Evolutionary conservation across 2,113 vertebrate genomes (phyloP).

Genomic region (Psettodes erumei): DNA sequence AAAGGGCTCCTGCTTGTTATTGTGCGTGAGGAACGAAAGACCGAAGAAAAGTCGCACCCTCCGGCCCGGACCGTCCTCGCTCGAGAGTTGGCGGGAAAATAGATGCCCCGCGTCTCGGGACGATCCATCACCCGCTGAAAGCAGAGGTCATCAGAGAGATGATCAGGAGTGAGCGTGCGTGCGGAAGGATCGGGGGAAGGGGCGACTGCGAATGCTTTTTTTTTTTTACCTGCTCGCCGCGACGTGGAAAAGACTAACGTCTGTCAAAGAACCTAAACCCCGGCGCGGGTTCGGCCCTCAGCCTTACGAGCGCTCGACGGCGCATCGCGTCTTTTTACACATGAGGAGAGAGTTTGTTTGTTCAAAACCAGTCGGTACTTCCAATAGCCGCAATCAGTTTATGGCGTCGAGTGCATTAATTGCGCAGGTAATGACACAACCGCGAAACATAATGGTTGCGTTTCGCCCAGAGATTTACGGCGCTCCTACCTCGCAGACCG

Average conservation of each 20-base stretch:
- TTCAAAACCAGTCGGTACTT: conserved; percentile 13
- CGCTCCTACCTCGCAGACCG: too few relatives aligned
- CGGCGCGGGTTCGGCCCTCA: conserved; percentile 3
- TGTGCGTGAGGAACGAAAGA: not conserved
- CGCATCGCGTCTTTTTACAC: conserved; percentile 40
- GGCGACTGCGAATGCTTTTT: conserved; percentile 17
- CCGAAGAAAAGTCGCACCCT: conserved; percentile 34
- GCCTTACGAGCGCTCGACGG: conserved; percentile 8
- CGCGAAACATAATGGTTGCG: conserved; percentile 42
- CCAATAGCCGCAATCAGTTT: conserved; percentile 37
- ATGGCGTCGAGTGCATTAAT: conserved; percentile 34
- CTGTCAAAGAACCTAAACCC: conserved; percentile 35
- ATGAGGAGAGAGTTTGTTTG: conserved; percentile 38
- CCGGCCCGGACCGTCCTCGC: conserved; percentile 40
- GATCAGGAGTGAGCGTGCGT: conserved; percentile 59
- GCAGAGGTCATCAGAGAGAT: conserved; percentile 72
- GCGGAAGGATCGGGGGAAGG: conserved; percentile 12
- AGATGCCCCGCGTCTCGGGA: conserved; percentile 63
- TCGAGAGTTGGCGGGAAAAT: conserved; percentile 71
- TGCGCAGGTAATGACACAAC: conserved; percentile 47
- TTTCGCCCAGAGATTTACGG: conserved; percentile 44
- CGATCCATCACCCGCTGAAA: conserved; percentile 75
- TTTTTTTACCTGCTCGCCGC: too few relatives aligned
- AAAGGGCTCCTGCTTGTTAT: not conserved
- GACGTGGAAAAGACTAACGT: conserved; percentile 12